These are phyloP conservation scores for Pantherophis guttatus DNA, from an alignment of 2,113 vertebrate species.

Conservation along the genomic window DNA sequence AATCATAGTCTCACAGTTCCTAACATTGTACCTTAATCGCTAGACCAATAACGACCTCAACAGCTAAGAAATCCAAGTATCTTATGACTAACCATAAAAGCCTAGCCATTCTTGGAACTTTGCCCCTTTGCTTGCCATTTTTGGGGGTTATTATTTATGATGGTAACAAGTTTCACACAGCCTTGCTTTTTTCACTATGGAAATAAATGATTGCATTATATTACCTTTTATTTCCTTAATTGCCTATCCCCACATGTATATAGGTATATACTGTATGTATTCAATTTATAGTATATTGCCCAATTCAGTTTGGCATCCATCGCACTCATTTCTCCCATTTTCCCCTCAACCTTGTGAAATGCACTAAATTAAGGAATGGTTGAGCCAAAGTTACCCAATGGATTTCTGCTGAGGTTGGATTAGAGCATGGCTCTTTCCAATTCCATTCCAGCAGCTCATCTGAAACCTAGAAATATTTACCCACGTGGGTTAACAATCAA, in stretches of 20 bases:
- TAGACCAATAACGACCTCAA: background rate
- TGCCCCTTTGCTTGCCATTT: background rate
- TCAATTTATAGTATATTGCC: background rate
- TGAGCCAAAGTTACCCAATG: background rate
- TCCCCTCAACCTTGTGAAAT: background rate
- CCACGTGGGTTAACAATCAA: background rate
- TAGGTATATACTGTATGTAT: background rate
- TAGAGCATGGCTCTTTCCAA: background rate
- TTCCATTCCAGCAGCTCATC: background rate
- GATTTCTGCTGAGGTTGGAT: background rate
- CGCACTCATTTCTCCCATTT: background rate
- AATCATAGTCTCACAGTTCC: too few relatives aligned
- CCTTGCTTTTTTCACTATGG: background rate
- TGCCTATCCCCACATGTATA: background rate
- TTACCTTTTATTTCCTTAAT: background rate
- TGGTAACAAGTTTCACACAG: background rate
- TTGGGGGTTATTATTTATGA: too few relatives aligned
- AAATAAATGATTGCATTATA: background rate
- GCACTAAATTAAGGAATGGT: background rate
- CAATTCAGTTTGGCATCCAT: background rate
- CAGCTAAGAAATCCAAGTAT: background rate
- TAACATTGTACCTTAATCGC: too few relatives aligned
- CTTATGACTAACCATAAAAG: background rate
- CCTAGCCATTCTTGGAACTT: background rate
- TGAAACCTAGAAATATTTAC: background rate